Evolutionary conservation across 1,140 invertebrate species (phyloP), one percentile per base, ranked within the genome.

Genomic region (Danaus plexippus): DNA sequence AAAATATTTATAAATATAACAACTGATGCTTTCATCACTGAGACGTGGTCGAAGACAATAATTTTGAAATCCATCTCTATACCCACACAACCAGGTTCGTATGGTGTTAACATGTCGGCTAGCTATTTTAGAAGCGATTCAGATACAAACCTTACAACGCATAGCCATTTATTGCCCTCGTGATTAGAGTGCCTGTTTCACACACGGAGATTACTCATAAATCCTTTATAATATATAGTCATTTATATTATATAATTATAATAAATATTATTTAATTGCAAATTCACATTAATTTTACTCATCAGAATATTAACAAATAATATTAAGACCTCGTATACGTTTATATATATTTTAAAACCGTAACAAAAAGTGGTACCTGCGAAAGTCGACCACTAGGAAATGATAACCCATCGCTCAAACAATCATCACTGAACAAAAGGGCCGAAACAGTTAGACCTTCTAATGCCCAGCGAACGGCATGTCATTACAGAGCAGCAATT

Each of bases 361-460:
- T n/a, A 22, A 52, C 52, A 64, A 70, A 69, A 71, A 60, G 54
- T 40, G 55, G 57, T 72, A 66, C 68, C 66, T 69, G 68, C 69
- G 61, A 74, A 73, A 73, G 71, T 69, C 50, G 49, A 52, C 57
- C 58, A 64, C 56, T 55, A 74, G 62, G 66, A 69, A 75, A 71
- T 72, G 70, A 71, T 69, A 74, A 67, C 64, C 69, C 69, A 72
- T 73, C 68, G 65, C 66, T 75, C 69, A 73, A 73, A 74, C 73
- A 75, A 80, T 79, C 73, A 76, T 73, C 64, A 69, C 54, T 62
- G 60, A 66, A 80, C 75, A 82, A 82, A 80, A 82, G 79, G 79
- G 71, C 69, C 77, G 63, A 68, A 72, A 75, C 71, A 75, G 75
- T 78, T 71, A 75, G 60, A 69, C 56, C 63, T 61, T 57, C 62